phyloP scores from a whole-genome alignment of 2,113 vertebrate species.

The Aramus guarauna region DNA sequence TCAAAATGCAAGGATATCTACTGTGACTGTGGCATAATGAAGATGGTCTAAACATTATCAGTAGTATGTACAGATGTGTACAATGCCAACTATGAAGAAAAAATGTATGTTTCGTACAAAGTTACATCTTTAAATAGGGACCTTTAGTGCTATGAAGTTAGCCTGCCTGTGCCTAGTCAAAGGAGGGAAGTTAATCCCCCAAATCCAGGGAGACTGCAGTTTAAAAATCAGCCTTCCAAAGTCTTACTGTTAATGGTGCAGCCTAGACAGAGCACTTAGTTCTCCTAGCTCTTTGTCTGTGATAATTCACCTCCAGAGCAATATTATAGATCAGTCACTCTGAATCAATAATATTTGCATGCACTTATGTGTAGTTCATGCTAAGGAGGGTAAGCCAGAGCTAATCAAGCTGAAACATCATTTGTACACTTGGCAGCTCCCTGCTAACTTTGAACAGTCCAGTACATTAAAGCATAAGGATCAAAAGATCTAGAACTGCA shows the following conservation, averaged over 20 bases:
- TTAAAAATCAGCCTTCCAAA: neutral
- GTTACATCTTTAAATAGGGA: neutral
- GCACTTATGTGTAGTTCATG: constrained; percentile 44
- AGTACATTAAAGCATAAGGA: constrained; percentile 55
- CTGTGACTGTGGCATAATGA: neutral
- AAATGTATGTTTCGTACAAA: neutral
- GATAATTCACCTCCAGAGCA: constrained; percentile 37
- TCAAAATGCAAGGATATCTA: neutral
- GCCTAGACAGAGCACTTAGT: neutral
- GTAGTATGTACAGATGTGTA: neutral
- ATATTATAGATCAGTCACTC: constrained; percentile 44
- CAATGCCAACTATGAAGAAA: neutral
- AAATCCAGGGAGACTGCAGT: neutral
- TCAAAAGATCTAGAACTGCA: constrained; percentile 55
- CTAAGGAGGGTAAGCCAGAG: constrained; percentile 21
- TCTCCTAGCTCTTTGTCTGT: constrained; percentile 24
- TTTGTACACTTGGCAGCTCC: constrained; percentile 48
- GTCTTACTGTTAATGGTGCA: neutral
- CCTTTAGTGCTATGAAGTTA: neutral
- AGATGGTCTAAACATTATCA: neutral
- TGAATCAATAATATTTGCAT: constrained; percentile 63
- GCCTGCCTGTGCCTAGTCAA: neutral
- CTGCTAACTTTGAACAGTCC: constrained; percentile 37
- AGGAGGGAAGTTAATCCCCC: neutral
- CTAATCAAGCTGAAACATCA: constrained; percentile 56